phyloP scores from a whole-genome alignment of 2,888 invertebrate genomes.

The Andrena fulva region DNA sequence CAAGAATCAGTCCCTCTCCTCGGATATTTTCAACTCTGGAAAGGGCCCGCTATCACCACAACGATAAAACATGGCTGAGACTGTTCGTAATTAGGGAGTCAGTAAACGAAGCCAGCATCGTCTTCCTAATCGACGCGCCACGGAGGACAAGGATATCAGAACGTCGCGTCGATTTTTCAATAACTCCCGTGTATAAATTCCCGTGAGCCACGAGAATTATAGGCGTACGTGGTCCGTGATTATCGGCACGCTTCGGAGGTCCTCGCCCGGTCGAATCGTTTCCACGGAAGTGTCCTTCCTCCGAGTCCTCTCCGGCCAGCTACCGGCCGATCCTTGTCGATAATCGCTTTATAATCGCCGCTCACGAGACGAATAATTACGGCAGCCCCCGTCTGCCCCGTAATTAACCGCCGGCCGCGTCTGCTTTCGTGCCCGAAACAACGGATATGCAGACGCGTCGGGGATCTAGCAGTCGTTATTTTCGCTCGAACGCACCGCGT shows the following conservation, averaged over 20 bases:
- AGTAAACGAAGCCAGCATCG: no score
- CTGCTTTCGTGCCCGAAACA: constrained; percentile 60
- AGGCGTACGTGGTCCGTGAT: neutral
- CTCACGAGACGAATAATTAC: constrained; percentile 76
- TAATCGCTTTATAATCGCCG: constrained; percentile 78
- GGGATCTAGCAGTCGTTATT: constrained; percentile 60
- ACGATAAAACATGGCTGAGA: no score
- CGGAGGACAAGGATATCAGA: neutral
- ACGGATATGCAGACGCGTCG: constrained; percentile 62
- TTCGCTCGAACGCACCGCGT: constrained; percentile 27
- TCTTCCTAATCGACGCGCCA: no score
- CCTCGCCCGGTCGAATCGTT: constrained; percentile 36
- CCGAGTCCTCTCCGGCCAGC: neutral
- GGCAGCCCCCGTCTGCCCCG: constrained; percentile 60
- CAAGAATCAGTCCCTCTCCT: no score
- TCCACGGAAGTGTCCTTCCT: constrained; percentile 48
- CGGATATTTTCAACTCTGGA: no score
- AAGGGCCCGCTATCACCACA: no score
- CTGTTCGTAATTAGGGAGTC: no score
- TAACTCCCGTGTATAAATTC: neutral
- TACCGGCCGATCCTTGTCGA: constrained; percentile 71
- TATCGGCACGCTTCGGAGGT: constrained; percentile 9
- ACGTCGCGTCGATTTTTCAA: neutral
- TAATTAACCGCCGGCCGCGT: constrained; percentile 64
- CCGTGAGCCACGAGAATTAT: neutral